These are phyloP conservation scores for Glossophaga mutica DNA, from an alignment of 2,797 vertebrate species.

Conservation along the genomic window DNA sequence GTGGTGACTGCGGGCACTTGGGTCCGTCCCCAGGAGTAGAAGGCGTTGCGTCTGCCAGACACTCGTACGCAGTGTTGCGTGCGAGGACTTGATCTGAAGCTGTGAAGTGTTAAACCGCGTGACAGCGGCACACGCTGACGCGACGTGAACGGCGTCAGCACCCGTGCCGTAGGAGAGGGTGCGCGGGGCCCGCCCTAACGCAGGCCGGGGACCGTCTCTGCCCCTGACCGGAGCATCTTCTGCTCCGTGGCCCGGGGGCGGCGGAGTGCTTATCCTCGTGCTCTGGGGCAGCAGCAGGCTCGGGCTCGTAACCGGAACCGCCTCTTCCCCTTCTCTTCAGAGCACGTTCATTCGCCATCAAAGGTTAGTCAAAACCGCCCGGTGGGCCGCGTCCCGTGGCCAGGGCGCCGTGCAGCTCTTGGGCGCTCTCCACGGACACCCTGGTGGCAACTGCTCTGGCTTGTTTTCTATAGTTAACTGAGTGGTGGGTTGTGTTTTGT, in stretches of 20 bases:
- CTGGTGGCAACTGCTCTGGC: background rate
- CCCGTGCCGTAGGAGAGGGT: rapidly evolving
- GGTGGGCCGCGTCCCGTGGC: background rate
- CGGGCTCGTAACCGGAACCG: slow-evolving; percentile 39
- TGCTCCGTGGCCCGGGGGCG: background rate
- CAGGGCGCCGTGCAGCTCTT: background rate
- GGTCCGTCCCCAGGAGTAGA: background rate
- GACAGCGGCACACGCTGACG: background rate
- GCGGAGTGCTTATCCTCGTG: background rate
- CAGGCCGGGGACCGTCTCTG: background rate
- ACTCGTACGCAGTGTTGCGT: background rate
- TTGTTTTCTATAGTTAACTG: background rate
- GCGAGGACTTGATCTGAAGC: background rate
- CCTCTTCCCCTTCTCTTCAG: slow-evolving; percentile 34
- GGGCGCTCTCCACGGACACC: background rate
- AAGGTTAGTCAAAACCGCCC: slow-evolving; percentile 37
- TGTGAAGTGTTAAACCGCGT: background rate
- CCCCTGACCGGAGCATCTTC: background rate
- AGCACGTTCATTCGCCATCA: slow-evolving; percentile 26
- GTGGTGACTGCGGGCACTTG: rapidly evolving
- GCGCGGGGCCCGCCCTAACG: no score
- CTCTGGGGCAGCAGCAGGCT: background rate
- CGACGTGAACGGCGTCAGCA: background rate
- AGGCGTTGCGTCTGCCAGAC: background rate
- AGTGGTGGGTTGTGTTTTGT: background rate